These are phyloP conservation scores for Helicorthomorpha holstii DNA, from an alignment of 1,140 invertebrate genomes.

Conservation along the genomic window DNA sequence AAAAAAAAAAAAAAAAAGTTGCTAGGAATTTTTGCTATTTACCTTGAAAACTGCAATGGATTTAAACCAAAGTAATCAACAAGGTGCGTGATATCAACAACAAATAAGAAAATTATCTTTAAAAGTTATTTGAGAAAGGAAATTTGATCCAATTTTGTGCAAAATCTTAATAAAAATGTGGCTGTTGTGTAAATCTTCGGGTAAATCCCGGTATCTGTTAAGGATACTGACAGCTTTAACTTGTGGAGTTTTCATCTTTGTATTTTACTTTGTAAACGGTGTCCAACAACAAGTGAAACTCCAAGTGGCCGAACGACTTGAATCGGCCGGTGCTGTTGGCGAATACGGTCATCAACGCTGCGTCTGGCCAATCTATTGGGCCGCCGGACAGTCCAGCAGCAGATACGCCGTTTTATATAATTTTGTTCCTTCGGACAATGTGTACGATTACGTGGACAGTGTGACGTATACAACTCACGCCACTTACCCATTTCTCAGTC, in stretches of 20 bases:
- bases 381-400: slow-evolving; percentile 26
- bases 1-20: too few species aligned
- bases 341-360: neutral
- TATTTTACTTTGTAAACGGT: neutral
- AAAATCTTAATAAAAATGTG: too few species aligned
- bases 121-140: too few species aligned
- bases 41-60: too few species aligned
- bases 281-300: neutral
- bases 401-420: slow-evolving; percentile 46
- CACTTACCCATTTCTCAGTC: slow-evolving; percentile 77
- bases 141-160: too few species aligned
- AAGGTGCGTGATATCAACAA: too few species aligned
- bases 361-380: neutral
- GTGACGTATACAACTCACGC: slow-evolving; percentile 83
- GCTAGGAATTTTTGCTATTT: too few species aligned
- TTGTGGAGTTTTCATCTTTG: neutral
- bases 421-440: slow-evolving; percentile 23
- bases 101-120: too few species aligned
- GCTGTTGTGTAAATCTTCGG: too few species aligned
- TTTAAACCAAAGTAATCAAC: too few species aligned
- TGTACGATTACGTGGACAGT: slow-evolving; percentile 11
- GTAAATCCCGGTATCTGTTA: neutral
- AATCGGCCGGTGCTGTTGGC: neutral
- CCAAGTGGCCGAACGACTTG: neutral
- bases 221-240: neutral